These are phyloP conservation scores for Metellina segmentata DNA, from an alignment of 2,888 invertebrate genomes.

Conservation along the genomic window DNA sequence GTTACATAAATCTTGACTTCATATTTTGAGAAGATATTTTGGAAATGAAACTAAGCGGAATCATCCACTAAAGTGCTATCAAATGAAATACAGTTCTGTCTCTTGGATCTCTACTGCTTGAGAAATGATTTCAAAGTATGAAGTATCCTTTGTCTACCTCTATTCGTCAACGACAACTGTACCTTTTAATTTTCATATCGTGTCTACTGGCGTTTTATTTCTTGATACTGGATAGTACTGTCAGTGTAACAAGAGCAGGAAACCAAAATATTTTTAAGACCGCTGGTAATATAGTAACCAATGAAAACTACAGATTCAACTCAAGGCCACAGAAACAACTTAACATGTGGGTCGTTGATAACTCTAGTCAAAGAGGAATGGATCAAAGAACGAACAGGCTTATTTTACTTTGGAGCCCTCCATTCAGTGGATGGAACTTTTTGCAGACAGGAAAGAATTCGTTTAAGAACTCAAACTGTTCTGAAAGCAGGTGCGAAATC, in stretches of 20 bases:
- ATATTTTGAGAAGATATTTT: too few relatives aligned
- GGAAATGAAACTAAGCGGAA: too few relatives aligned
- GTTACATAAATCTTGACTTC: too few relatives aligned
- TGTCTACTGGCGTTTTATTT: neutral
- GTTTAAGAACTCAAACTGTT: conserved; percentile 31
- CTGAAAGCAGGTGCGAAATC: conserved; percentile 74
- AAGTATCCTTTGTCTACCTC: neutral
- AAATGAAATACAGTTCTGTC: too few relatives aligned
- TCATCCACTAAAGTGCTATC: too few relatives aligned
- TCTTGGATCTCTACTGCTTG: neutral
- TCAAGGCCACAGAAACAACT: neutral
- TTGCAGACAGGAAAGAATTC: conserved; percentile 23
- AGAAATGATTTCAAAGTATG: conserved; percentile 7
- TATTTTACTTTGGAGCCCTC: conserved; percentile 55
- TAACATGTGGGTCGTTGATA: neutral
- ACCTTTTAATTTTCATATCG: neutral
- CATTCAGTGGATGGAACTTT: conserved; percentile 44
- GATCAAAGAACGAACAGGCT: conserved; percentile 12
- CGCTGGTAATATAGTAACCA: too few relatives aligned
- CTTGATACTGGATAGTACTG: conserved; percentile 47
- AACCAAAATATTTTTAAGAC: neutral
- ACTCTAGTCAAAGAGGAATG: neutral
- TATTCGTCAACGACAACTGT: neutral
- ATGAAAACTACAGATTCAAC: neutral
- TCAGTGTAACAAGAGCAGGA: neutral